Base-by-base conservation (phyloP, 1,140 invertebrate genomes). In the Cephus cinctus region DNA sequence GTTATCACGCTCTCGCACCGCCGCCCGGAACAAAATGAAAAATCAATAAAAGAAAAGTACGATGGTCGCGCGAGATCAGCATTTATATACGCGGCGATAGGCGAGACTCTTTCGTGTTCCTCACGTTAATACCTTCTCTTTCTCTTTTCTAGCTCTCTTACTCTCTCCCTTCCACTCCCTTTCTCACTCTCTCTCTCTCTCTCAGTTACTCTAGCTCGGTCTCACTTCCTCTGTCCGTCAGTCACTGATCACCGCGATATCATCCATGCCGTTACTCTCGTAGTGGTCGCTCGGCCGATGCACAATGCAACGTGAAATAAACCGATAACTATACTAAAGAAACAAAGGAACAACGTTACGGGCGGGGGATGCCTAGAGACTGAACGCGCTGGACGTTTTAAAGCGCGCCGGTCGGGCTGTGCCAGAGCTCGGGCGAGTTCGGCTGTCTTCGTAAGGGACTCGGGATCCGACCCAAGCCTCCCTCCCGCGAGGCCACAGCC, bases 361-460 rank as follows among this genome's bases (percentile, higher is more conserved):
- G 65, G 65, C 67, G 73, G 69, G 67, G 71, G 67, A 70, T 68
- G 60, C 61, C 64, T 71, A 67, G 53, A 68, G 65, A 75, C 74
- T 75, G 59, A 56, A 47, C 47, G 18, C 41, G 42, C 32, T 43
- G 43, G 43, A 27, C 47, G 47, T 18, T 20, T 19, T 34, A 31
- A 40, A 20, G 23, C 34, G 44, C 48, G 48, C 12, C 57, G 57
- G 52, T 4, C 25, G 34, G 16, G 31, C 18, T 49, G 54, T 16
- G n/a, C 5, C 32, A 19, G n/a, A 8, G 14, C 14, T 16, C 18
- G 30, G 21, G 16, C 11, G 39, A 16, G n/a, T 18, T 23, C 40
- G 40, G 5, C 40, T 27, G 6, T 27, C 25, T 27, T n/a, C 25
- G 51, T n/a, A n/a, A n/a, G n/a, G n/a, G n/a, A n/a, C n/a, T n/a